Evolutionary conservation across 37 sponge, comb jelly and placozoan species (phyloP), one percentile per base, ranked within the genome.

Genomic region (Lycopodina hypogea): DNA sequence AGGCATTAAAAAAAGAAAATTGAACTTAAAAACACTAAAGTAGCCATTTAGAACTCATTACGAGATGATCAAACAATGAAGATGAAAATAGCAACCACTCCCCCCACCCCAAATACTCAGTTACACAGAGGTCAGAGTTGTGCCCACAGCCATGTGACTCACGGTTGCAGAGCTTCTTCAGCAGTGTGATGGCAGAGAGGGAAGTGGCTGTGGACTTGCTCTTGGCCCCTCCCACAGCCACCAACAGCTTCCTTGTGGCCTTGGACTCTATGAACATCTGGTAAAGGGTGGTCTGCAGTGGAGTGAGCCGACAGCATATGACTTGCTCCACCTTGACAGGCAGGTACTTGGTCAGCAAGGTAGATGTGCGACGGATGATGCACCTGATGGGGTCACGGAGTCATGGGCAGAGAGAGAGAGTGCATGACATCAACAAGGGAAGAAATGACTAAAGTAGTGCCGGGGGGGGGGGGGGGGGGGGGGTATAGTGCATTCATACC

Each of bases 151-250:
- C 61, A 60, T 29, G 29, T 60, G 29, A 67, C 92, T 74, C 82
- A 95, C 96, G 92, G 41, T 97, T 97, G 60, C 95, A 94, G 3
- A 97, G 87, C 62, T 97, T 97, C 93, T 97, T 97, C 76, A 97
- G 87, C 15, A 81, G 78, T 42, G 95, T 94, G 67, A 97, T 94
- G 45, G 93, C 88, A 37, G 98, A 72, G 39, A 97, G 89, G 11
- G 95, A 89, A 12, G 93, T 89, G 3, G 80, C 85, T 0, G 45
- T 74, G 50, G 42, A 48, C 0, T 67, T 32, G 2, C 28, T 74
- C 24, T 17, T 19, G 18, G 17, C 53, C n/a, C 50, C 45, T 40
- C 50, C 45, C 7, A 22, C 74, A 23, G 19, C 55, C 9, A 18
- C 72, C 26, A 73, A 56, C 26, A 73, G 56, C 36, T 32, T 28